Base-by-base conservation (phyloP, 92 coral and sea anemone species). In the Porites rus region DNA sequence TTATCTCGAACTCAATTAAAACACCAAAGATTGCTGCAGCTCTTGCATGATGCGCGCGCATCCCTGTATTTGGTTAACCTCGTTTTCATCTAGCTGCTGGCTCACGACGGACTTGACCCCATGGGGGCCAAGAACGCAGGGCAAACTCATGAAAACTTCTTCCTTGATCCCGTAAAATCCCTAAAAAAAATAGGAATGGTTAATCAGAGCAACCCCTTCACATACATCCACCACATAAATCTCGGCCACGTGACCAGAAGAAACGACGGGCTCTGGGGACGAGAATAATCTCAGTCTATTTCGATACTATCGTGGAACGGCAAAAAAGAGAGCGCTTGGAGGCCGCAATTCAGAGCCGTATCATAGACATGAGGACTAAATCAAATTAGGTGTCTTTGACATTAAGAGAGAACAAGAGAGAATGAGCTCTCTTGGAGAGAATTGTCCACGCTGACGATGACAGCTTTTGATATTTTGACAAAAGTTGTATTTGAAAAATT, bases 161-260 rank as follows among this genome's bases (percentile, higher is more conserved):
- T 85, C 77, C 53, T 85, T 82, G 16, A 85, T 85, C 62, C 88
- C 88, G 7, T 85, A 83, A 68, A 65, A 85, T 28, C 84, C 88
- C 88, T 85, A 51, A 24, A 58, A 43, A 0, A 8, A 17, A 1
- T 6, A 16, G 0, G 14, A 10, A 56, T 3, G 3, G 11, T 56
- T 3, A 10, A 8, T 12, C 1, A 21, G 9, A 5, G 61, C 5
- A 65, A 1, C 21, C 6, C 14, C 7, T 56, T 56, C 17, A 10
- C 61, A 56, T 17, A 19, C 1, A 10, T 14, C 16, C 16, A 10
- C 61, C 4, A 0, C 61, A 10, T 56, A 6, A 46, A 61, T 3
- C 28, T 16, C 19, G 70, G 22, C 21, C 13, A 65, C 70, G 22
- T 10, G 28, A 10, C 60, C 60, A 54, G 10, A 10, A 13, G 60